A percentile compares a stretch with the other conserved stretches of the same genome.
Conservation (phyloP, 1,140 invertebrate species). For the Eciton burchellii region DNA sequence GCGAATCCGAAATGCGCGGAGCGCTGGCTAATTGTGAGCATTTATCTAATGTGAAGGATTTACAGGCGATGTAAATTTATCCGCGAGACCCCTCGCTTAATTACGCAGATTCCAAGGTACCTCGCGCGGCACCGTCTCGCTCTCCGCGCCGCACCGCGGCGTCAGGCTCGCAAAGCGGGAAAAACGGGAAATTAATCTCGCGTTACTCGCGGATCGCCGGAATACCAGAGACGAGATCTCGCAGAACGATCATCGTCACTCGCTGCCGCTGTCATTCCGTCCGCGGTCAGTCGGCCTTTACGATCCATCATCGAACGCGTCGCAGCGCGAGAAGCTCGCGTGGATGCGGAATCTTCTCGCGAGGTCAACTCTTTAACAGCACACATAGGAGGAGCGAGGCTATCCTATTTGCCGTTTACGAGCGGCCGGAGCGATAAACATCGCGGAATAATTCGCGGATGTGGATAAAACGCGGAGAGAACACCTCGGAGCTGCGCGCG, state of each 20-base stretch:
- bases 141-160: no score
- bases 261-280: neutral
- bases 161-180: conserved; percentile 58
- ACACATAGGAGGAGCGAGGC: neutral
- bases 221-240: conserved; percentile 25
- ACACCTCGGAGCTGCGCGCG: neutral
- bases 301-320: conserved; percentile 43
- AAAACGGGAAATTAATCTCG: conserved; percentile 69
- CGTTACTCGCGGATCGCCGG: conserved; percentile 4
- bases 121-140: conserved; percentile 65
- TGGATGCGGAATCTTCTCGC: conserved; percentile 34
- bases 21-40: conserved; percentile 78
- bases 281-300: neutral
- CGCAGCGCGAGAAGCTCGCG: neutral
- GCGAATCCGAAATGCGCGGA: conserved; percentile 50
- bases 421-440: conserved; percentile 28
- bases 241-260: conserved; percentile 50
- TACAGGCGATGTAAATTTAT: conserved; percentile 80
- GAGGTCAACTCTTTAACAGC: neutral
- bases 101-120: conserved; percentile 78
- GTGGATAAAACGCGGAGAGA: conserved; percentile 7
- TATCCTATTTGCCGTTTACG: conserved; percentile 24
- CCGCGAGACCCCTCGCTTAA: conserved; percentile 78
- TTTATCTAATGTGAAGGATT: conserved; percentile 81
- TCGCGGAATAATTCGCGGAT: conserved; percentile 45